Conservation (phyloP, 2,113 vertebrate species). For the Spizaetus ornatus region DNA sequence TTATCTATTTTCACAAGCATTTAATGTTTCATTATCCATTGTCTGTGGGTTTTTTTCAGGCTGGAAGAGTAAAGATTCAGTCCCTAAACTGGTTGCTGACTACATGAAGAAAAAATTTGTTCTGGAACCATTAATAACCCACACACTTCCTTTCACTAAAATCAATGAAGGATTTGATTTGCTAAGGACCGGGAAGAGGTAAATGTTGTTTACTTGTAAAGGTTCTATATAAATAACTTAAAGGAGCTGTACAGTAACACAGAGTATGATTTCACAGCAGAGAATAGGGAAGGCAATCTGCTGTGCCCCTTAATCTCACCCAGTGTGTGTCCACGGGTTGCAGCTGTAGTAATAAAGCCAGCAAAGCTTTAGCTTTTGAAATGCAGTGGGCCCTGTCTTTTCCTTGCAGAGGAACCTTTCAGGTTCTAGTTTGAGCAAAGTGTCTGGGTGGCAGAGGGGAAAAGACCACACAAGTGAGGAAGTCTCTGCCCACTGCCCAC, state of each 20-base stretch:
- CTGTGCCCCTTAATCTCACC: not conserved
- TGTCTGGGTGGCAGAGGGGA: not conserved
- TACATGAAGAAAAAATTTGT: conserved; percentile 86
- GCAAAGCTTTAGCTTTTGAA: not conserved
- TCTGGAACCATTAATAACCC: conserved; percentile 87
- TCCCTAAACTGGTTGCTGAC: conserved; percentile 85
- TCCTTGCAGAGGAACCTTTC: not conserved
- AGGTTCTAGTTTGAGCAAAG: not conserved
- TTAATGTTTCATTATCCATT: not conserved
- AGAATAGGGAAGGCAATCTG: not conserved
- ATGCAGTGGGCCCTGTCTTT: not conserved
- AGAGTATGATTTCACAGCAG: not conserved
- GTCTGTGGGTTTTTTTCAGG: conserved; percentile 42
- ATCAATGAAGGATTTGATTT: conserved; percentile 87
- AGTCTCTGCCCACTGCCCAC: not conserved
- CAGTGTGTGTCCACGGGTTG: not conserved
- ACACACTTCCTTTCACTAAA: conserved; percentile 81
- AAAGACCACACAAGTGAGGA: not conserved
- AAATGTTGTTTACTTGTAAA: not conserved
- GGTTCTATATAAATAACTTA: not conserved
- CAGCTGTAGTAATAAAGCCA: not conserved
- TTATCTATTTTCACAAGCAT: not conserved
- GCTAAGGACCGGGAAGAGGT: conserved; percentile 75
- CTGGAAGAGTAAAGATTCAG: conserved; percentile 69
- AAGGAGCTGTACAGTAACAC: not conserved